These are phyloP conservation scores for Drepanosiphum platanoidis DNA, from an alignment of 2,888 invertebrate genomes.

Conservation along the genomic window DNA sequence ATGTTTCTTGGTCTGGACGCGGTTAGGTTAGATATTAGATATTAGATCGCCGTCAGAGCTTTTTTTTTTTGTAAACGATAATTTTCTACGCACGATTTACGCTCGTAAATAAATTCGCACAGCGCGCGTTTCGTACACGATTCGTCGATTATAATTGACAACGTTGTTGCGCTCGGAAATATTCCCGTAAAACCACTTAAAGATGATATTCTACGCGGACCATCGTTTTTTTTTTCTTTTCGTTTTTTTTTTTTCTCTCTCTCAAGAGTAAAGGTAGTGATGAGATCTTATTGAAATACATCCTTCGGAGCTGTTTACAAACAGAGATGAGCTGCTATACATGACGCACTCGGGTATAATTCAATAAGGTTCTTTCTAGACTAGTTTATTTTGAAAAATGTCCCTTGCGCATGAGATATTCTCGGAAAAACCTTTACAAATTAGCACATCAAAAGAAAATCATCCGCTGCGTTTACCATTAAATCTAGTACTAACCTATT, in stretches of 20 bases:
- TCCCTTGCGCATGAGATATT: not conserved
- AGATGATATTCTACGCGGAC: conserved; percentile 7
- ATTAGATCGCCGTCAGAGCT: no score
- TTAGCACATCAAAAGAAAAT: not conserved
- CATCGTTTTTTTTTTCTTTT: no score
- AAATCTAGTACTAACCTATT: not conserved
- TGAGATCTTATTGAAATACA: conserved; percentile 39
- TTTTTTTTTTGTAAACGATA: no score
- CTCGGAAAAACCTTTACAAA: not conserved
- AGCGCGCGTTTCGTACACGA: no score
- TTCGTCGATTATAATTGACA: conserved; percentile 14
- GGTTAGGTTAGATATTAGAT: no score
- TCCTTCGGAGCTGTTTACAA: conserved; percentile 18
- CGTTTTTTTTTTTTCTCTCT: no score
- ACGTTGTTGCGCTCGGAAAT: not conserved
- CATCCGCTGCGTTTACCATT: not conserved
- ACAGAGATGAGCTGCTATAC: not conserved
- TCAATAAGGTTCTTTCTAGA: conserved; percentile 17
- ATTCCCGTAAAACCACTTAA: conserved; percentile 16
- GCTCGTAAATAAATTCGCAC: no score
- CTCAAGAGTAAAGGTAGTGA: not conserved
- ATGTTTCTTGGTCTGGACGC: no score
- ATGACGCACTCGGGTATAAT: not conserved
- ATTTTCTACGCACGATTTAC: no score
- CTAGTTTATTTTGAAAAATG: conserved; percentile 21